Evolutionary conservation across 2,113 vertebrate species (phyloP).

Genomic region (Oncorhynchus mykiss): DNA sequence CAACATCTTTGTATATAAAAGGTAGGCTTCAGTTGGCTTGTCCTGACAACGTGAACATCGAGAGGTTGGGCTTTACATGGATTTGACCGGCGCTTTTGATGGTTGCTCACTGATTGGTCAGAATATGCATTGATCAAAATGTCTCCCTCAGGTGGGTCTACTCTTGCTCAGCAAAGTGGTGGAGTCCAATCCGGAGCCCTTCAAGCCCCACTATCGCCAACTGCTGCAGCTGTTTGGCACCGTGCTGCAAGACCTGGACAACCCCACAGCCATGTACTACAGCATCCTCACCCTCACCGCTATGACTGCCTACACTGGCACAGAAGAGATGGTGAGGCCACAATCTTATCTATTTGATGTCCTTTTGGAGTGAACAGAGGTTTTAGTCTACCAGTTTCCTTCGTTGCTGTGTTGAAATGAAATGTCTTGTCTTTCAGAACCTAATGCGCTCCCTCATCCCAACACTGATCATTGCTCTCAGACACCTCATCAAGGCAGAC

Average conservation of each 20-base stretch:
- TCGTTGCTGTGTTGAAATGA: not conserved
- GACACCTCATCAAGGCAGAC: constrained; percentile 77
- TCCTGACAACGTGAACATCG: not conserved
- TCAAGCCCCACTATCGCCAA: constrained; percentile 77
- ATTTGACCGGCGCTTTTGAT: too few species aligned
- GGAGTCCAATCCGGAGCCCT: constrained; percentile 77
- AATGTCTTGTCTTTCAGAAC: constrained; percentile 67
- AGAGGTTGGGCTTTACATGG: too few species aligned
- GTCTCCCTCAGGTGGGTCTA: constrained; percentile 75
- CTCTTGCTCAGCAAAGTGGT: constrained; percentile 82
- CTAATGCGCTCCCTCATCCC: constrained; percentile 77
- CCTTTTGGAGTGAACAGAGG: not conserved
- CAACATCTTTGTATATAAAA: not conserved
- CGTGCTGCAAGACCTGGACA: constrained; percentile 74
- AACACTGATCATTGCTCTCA: constrained; percentile 75
- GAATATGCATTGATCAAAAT: too few species aligned
- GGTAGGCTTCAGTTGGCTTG: too few species aligned
- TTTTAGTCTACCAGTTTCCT: not conserved
- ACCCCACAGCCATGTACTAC: constrained; percentile 78
- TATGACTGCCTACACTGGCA: constrained; percentile 69
- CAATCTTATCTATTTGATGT: too few species aligned
- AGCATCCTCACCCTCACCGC: constrained; percentile 79
- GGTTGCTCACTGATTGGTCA: too few species aligned
- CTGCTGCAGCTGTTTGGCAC: constrained; percentile 77
- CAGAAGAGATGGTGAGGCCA: constrained; percentile 78